These are phyloP conservation scores for Anolis apletophallus DNA, from an alignment of 2,797 vertebrate genomes.

Conservation along the genomic window DNA sequence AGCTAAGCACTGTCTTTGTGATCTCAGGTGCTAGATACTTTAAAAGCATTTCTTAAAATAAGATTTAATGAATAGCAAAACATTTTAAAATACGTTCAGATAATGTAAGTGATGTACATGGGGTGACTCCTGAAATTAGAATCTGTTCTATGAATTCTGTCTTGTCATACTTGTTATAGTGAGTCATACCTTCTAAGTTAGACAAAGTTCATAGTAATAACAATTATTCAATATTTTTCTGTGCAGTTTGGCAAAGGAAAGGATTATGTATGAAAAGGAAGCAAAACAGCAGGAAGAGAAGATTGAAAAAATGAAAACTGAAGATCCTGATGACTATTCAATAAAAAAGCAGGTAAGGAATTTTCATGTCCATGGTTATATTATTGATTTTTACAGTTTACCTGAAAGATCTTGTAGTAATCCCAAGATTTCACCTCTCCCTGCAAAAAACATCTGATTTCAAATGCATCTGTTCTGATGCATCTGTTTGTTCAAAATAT, in stretches of 20 bases:
- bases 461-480: neutral
- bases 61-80: neutral
- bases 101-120: neutral
- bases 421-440: neutral
- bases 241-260: slow-evolving; percentile 91
- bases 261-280: slow-evolving; percentile 90
- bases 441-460: neutral
- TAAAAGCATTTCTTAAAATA: neutral
- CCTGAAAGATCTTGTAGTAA: neutral
- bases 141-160: neutral
- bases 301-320: slow-evolving; percentile 89
- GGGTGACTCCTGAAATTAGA: slow-evolving; percentile 28
- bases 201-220: slow-evolving; percentile 43
- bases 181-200: slow-evolving; percentile 17
- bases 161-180: too few relatives aligned
- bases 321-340: slow-evolving; percentile 86
- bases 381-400: neutral
- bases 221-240: slow-evolving; percentile 62
- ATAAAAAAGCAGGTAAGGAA: slow-evolving; percentile 92
- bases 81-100: neutral
- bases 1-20: too few relatives aligned
- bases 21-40: neutral
- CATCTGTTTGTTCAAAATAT: too few relatives aligned
- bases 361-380: neutral
- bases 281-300: slow-evolving; percentile 92